Conservation (phyloP, 2,797 vertebrate species). For the Chaunax sp. region DNA sequence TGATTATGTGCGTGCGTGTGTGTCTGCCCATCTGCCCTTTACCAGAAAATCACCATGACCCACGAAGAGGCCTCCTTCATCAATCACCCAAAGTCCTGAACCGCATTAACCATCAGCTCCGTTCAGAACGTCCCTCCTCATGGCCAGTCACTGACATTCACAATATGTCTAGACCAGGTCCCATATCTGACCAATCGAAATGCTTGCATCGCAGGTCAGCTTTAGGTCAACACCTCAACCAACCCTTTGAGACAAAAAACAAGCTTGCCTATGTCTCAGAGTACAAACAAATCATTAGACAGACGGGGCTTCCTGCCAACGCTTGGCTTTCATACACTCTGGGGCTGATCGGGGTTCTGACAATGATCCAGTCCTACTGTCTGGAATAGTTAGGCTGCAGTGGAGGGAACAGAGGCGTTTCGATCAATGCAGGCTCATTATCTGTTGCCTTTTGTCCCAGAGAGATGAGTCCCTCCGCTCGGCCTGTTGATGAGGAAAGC, state of each 20-base stretch:
- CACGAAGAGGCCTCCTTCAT: slow-evolving; percentile 60
- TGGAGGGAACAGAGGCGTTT: slow-evolving; percentile 58
- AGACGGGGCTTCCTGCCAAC: slow-evolving; percentile 60
- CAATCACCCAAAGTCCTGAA: slow-evolving; percentile 57
- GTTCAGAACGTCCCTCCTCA: slow-evolving; percentile 36
- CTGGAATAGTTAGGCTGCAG: slow-evolving; percentile 65
- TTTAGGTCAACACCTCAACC: slow-evolving; percentile 59
- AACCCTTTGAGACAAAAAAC: slow-evolving; percentile 44
- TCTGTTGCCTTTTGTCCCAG: slow-evolving; percentile 72
- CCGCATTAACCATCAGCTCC: slow-evolving; percentile 31
- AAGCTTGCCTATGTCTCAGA: slow-evolving; percentile 47
- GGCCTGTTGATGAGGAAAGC: slow-evolving; percentile 73
- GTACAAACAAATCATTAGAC: slow-evolving; percentile 71
- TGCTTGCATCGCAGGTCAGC: slow-evolving; percentile 45
- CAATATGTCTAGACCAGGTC: slow-evolving; percentile 29
- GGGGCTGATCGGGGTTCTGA: slow-evolving; percentile 61
- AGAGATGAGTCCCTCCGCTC: slow-evolving; percentile 67
- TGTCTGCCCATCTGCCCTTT: slow-evolving; percentile 28
- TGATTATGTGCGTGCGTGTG: slow-evolving; percentile 21
- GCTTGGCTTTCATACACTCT: slow-evolving; percentile 49
- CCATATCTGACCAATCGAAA: slow-evolving; percentile 38
- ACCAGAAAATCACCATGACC: slow-evolving; percentile 51
- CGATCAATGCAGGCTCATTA: slow-evolving; percentile 82
- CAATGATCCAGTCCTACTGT: slow-evolving; percentile 62
- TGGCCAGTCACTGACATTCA: slow-evolving; percentile 37